Conservation (phyloP, 2,113 vertebrate genomes). For the Amazona vittata region DNA sequence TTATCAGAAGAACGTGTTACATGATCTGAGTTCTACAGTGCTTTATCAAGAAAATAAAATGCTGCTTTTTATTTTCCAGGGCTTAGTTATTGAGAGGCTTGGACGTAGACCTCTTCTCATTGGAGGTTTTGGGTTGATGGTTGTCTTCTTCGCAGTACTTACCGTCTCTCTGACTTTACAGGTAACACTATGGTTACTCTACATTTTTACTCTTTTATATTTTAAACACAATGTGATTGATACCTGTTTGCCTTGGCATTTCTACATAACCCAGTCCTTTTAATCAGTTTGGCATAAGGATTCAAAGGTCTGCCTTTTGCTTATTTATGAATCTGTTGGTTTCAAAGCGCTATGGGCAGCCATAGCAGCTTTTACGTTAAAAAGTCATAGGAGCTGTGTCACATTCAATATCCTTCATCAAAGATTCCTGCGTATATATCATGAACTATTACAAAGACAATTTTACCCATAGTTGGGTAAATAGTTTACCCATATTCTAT, state of each 20-base stretch:
- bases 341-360: neutral
- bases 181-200: constrained; percentile 62
- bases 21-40: neutral
- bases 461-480: neutral
- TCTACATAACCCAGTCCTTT: neutral
- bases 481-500: neutral
- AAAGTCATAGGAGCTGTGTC: neutral
- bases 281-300: neutral
- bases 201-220: neutral
- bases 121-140: constrained; percentile 90
- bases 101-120: constrained; percentile 89
- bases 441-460: neutral
- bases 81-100: constrained; percentile 87
- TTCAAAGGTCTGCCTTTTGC: neutral
- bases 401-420: neutral
- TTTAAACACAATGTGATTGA: neutral
- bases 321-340: neutral
- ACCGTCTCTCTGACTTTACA: constrained; percentile 88
- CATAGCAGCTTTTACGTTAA: neutral
- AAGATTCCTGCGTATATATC: neutral
- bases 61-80: constrained; percentile 64
- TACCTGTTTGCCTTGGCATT: neutral
- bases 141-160: constrained; percentile 85
- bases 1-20: neutral
- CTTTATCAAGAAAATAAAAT: neutral